Conservation (phyloP, 2,797 vertebrate genomes). For the Sebastolobus altivelis region DNA sequence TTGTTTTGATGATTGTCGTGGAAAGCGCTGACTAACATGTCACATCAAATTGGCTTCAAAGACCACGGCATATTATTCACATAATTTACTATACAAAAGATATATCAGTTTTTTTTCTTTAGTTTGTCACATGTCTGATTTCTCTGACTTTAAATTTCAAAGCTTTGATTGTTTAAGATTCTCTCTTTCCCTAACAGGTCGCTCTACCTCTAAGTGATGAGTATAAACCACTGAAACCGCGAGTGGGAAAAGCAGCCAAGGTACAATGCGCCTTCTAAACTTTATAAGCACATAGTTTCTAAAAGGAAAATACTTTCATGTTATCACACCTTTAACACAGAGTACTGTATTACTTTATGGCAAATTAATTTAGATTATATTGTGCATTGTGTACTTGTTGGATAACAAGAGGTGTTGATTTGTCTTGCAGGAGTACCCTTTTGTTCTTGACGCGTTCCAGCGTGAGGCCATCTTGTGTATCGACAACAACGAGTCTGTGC, state of each 20-base stretch:
- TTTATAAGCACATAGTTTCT: not conserved
- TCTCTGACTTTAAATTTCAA: not conserved
- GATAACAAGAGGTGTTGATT: not conserved
- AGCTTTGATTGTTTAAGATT: not conserved
- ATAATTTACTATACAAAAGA: not conserved
- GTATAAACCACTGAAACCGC: conserved; percentile 89
- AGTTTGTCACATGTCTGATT: not conserved
- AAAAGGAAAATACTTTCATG: not conserved
- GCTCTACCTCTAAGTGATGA: conserved; percentile 91
- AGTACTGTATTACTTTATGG: not conserved
- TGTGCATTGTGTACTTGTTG: not conserved
- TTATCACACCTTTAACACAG: not conserved
- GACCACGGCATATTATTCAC: not conserved
- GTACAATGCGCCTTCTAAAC: conserved; percentile 68
- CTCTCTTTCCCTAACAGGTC: conserved; percentile 83
- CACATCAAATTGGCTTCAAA: not conserved
- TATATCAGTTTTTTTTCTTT: not conserved
- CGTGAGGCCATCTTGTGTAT: conserved; percentile 96
- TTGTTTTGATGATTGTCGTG: not conserved
- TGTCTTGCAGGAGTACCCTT: conserved; percentile 94
- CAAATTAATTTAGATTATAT: not conserved
- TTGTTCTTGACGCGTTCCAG: conserved; percentile 97
- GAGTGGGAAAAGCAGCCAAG: conserved; percentile 97
- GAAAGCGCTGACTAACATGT: not conserved
- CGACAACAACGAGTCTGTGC: conserved; percentile 97